Evolutionary conservation across 2,113 vertebrate species (phyloP).

Genomic region (Solenodon paradoxus): DNA sequence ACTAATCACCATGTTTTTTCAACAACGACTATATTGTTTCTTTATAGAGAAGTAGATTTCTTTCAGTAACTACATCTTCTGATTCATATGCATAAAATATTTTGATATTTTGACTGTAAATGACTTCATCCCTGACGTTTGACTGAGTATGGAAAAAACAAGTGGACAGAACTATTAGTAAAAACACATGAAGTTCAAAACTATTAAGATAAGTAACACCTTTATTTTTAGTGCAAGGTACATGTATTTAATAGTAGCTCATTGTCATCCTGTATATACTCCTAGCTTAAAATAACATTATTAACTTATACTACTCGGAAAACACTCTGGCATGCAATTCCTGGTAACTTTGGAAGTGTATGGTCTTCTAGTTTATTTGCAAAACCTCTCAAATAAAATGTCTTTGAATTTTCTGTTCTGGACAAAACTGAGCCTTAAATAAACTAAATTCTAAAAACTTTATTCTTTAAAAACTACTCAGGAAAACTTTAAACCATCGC

Average conservation of each 20-base stretch:
- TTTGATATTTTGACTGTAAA: conserved; percentile 43
- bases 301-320: not conserved
- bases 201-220: not conserved
- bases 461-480: not conserved
- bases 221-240: not conserved
- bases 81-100: conserved; percentile 23
- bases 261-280: not conserved
- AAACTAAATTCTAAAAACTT: not conserved
- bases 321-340: not conserved
- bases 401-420: not conserved
- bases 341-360: not conserved
- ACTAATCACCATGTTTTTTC: not conserved
- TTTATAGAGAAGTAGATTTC: not conserved
- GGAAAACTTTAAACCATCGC: not conserved
- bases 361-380: not conserved
- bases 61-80: not conserved
- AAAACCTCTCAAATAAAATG: not conserved
- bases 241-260: not conserved
- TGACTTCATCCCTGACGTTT: not conserved
- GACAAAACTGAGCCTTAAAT: not conserved
- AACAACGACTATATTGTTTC: not conserved
- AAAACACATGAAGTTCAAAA: conserved; percentile 18
- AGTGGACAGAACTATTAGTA: not conserved
- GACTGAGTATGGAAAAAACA: not conserved
- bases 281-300: no score